phyloP scores from a whole-genome alignment of 2,888 invertebrate genomes.

The Cephus nigrinus region DNA sequence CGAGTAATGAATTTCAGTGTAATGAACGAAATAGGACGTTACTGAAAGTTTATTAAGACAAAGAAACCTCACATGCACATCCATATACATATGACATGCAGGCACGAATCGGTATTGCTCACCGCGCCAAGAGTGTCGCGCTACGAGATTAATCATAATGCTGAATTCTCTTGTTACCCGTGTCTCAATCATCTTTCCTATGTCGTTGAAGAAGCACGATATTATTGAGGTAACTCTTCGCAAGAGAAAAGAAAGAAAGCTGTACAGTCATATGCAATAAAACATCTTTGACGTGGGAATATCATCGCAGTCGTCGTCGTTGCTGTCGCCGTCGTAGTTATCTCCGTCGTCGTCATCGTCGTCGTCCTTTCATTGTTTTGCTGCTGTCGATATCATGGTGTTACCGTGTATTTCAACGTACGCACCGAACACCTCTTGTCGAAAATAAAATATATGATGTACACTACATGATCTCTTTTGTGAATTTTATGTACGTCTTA shows the following conservation, averaged over 20 bases:
- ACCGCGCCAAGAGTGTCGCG: neutral
- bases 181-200: constrained; percentile 58
- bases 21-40: constrained; percentile 43
- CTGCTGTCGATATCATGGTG: neutral
- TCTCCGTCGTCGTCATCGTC: neutral
- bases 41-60: constrained; percentile 25
- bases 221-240: constrained; percentile 58
- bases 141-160: constrained; percentile 23
- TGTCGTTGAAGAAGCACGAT: constrained; percentile 58
- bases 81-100: constrained; percentile 3
- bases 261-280: constrained; percentile 65
- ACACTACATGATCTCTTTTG: neutral
- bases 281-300: constrained; percentile 63
- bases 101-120: neutral
- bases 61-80: constrained; percentile 31
- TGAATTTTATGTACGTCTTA: neutral
- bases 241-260: constrained; percentile 43
- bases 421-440: neutral
- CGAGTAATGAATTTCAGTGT: constrained; percentile 50
- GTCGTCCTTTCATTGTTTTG: neutral
- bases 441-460: neutral
- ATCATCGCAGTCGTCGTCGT: neutral
- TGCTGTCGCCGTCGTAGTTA: neutral
- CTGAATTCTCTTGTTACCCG: constrained; percentile 41
- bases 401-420: neutral